These are phyloP conservation scores for Ceryle rudis DNA, from an alignment of 2,797 vertebrate species.

Conservation along the genomic window DNA sequence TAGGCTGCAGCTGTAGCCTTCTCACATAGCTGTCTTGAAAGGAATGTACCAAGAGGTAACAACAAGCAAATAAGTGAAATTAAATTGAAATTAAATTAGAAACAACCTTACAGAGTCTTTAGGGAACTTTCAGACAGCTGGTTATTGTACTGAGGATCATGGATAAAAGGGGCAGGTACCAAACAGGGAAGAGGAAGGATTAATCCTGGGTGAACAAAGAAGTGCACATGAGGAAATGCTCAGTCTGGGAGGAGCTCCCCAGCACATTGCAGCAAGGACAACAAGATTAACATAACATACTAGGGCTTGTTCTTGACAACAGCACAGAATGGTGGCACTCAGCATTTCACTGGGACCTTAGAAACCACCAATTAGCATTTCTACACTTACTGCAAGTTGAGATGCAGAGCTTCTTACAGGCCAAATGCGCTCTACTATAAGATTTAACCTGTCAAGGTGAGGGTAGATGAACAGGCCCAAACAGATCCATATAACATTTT, in stretches of 20 bases:
- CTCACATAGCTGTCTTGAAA: not conserved
- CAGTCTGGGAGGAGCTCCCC: not conserved
- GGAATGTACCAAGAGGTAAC: not conserved
- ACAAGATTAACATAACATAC: not conserved
- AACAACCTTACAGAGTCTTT: not conserved
- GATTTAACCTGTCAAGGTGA: not conserved
- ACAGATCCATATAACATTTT: accelerated
- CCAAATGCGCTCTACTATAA: not conserved
- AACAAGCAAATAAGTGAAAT: not conserved
- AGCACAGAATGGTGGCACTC: not conserved
- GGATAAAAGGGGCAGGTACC: not conserved
- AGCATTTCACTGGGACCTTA: not conserved
- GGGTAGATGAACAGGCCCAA: not conserved
- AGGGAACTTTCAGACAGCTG: not conserved
- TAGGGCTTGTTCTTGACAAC: not conserved
- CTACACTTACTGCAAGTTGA: not conserved
- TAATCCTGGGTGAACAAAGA: not conserved
- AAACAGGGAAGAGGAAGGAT: not conserved
- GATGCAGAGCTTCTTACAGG: not conserved
- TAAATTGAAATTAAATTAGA: not conserved
- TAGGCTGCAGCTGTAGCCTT: not conserved
- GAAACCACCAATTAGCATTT: not conserved
- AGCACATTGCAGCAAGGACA: not conserved
- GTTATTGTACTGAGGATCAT: not conserved
- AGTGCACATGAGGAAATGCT: not conserved